Evolutionary conservation across 2,797 vertebrate genomes (phyloP).

Genomic region (Siniperca scherzeri): DNA sequence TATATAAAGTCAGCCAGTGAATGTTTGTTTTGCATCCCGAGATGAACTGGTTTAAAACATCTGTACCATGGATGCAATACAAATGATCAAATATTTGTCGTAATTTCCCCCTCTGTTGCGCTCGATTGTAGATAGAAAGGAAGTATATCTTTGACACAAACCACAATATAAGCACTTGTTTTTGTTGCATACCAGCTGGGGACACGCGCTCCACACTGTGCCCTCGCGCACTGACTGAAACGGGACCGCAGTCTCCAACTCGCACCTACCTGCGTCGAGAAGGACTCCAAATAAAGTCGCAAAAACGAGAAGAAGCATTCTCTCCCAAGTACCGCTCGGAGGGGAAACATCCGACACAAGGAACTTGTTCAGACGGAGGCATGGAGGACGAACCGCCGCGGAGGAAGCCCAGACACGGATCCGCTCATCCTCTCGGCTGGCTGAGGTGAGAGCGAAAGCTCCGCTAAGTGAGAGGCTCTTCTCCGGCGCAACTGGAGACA

Average conservation of each 20-base stretch:
- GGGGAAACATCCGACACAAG: slow-evolving; percentile 75
- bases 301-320: slow-evolving; percentile 90
- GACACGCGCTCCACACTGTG: neutral
- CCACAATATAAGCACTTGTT: neutral
- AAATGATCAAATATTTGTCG: rapidly evolving
- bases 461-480: slow-evolving; percentile 41
- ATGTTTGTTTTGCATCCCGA: rapidly evolving
- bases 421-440: slow-evolving; percentile 42
- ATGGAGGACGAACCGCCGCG: slow-evolving; percentile 17
- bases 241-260: neutral
- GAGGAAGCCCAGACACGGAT: slow-evolving; percentile 37
- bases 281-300: slow-evolving; percentile 90
- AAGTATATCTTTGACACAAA: neutral
- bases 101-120: neutral
- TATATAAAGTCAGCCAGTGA: rapidly evolving
- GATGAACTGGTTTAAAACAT: neutral
- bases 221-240: neutral
- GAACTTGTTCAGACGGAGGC: slow-evolving; percentile 47
- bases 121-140: neutral
- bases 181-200: neutral
- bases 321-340: slow-evolving; percentile 81
- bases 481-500: slow-evolving; percentile 44
- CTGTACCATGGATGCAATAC: neutral
- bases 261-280: slow-evolving; percentile 87
- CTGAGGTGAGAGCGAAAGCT: slow-evolving; percentile 36